Percentiles rank a stretch among this genome's conserved stretches.
Evolutionary conservation across 2,113 vertebrate species (phyloP).

Genomic region (Chaetodon auriga): DNA sequence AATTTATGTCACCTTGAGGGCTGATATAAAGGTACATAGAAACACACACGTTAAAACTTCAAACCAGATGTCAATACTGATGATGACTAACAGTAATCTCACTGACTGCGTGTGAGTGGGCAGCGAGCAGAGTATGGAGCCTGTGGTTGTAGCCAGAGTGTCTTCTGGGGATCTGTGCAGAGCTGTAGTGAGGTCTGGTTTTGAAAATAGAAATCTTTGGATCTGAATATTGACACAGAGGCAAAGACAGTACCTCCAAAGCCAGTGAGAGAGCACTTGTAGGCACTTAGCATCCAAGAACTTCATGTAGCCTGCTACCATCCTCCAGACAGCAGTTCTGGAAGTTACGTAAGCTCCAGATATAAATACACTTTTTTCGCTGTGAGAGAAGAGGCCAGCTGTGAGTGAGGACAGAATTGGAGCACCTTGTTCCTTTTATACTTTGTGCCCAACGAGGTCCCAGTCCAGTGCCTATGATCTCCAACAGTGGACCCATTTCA

Average conservation of each 20-base stretch:
- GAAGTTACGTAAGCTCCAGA: slow-evolving; percentile 68
- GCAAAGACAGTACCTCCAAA: slow-evolving; percentile 44
- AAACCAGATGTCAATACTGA: not conserved
- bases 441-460: slow-evolving; percentile 63
- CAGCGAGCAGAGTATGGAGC: slow-evolving; percentile 16
- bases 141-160: slow-evolving; percentile 8
- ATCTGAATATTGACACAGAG: slow-evolving; percentile 34
- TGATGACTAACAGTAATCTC: slow-evolving; percentile 39
- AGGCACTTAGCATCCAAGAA: slow-evolving; percentile 44
- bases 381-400: slow-evolving; percentile 77
- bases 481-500: slow-evolving; percentile 66
- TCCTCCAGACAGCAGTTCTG: slow-evolving; percentile 64
- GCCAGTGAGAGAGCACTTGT: slow-evolving; percentile 31
- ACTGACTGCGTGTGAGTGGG: slow-evolving; percentile 25
- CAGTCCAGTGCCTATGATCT: slow-evolving; percentile 56
- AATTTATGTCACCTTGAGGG: slow-evolving; percentile 33
- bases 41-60: slow-evolving; percentile 10
- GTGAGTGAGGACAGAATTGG: slow-evolving; percentile 81
- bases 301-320: slow-evolving; percentile 35
- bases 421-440: slow-evolving; percentile 82
- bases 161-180: slow-evolving; percentile 39
- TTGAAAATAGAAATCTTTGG: slow-evolving; percentile 23
- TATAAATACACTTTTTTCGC: slow-evolving; percentile 71
- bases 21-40: not conserved
- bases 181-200: slow-evolving; percentile 23